Evolutionary conservation across 2,113 vertebrate species (phyloP).

Genomic region (Scophthalmus maximus): DNA sequence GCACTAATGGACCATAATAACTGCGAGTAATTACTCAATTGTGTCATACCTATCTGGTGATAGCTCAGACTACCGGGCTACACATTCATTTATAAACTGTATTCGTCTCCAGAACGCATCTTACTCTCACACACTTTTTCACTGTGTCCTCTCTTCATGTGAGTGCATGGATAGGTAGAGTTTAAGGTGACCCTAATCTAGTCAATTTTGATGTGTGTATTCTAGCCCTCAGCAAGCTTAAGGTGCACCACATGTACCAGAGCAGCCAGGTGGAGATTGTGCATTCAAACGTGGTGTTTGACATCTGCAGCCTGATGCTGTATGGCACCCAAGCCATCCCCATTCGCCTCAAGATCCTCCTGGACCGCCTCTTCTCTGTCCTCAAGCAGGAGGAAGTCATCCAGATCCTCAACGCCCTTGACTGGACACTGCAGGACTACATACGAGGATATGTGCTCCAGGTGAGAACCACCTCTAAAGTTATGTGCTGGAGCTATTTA

Average conservation of each 20-base stretch:
- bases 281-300: constrained; percentile 97
- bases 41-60: too few species aligned
- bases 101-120: too few species aligned
- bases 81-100: too few species aligned
- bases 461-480: constrained; percentile 68
- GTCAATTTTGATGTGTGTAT: constrained; percentile 23
- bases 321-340: constrained; percentile 97
- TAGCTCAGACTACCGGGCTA: too few species aligned
- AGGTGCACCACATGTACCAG: constrained; percentile 91
- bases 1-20: too few species aligned
- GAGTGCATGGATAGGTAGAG: background rate
- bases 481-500: too few species aligned
- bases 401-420: constrained; percentile 94
- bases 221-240: constrained; percentile 95
- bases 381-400: constrained; percentile 97
- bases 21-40: too few species aligned
- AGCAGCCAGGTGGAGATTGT: constrained; percentile 97
- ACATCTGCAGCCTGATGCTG: constrained; percentile 98
- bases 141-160: background rate
- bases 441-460: constrained; percentile 97
- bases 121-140: background rate
- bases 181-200: constrained; percentile 6
- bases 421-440: constrained; percentile 98
- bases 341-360: constrained; percentile 95
- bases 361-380: constrained; percentile 97